These are phyloP conservation scores for Dexiosoma caninum DNA, from an alignment of 2,888 invertebrate genomes.

Conservation along the genomic window DNA sequence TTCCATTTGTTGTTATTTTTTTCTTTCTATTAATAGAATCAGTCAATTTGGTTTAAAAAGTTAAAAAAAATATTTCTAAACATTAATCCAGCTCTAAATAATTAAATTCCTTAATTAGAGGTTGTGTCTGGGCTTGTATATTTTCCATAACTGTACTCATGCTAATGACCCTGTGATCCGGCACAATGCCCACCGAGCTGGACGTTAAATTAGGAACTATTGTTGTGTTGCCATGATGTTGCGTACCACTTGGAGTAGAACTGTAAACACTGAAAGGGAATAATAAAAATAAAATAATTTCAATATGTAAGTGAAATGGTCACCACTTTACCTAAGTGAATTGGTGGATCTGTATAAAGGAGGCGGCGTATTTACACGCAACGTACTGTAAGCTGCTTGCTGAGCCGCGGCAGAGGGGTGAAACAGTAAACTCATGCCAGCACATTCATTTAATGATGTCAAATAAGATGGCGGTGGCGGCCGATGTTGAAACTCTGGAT, in stretches of 20 bases:
- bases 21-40: conserved; percentile 3
- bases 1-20: too few relatives aligned
- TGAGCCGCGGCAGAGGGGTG: conserved; percentile 78
- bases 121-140: conserved; percentile 63
- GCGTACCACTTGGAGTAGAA: conserved; percentile 20
- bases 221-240: conserved; percentile 33
- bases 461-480: conserved; percentile 97
- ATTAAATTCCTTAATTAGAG: conserved; percentile 68
- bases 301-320: neutral
- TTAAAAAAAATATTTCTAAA: conserved; percentile 10
- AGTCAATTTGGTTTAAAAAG: conserved; percentile 39
- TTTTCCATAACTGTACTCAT: conserved; percentile 65
- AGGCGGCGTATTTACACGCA: conserved; percentile 84
- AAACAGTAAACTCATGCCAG: conserved; percentile 90
- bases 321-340: conserved; percentile 81
- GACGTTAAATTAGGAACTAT: conserved; percentile 56
- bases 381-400: conserved; percentile 77
- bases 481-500: conserved; percentile 96
- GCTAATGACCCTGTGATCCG: conserved; percentile 63
- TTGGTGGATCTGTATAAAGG: conserved; percentile 94
- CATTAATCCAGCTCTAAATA: conserved; percentile 69
- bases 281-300: neutral
- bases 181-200: conserved; percentile 60
- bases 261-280: conserved; percentile 64
- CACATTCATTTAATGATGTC: conserved; percentile 97